A percentile compares a stretch with the other conserved stretches of the same genome.
phyloP scores from a whole-genome alignment of 30 jellyfish, hydroid and myxozoan species.

The Aurelia aurita complex sp. Pacific region DNA sequence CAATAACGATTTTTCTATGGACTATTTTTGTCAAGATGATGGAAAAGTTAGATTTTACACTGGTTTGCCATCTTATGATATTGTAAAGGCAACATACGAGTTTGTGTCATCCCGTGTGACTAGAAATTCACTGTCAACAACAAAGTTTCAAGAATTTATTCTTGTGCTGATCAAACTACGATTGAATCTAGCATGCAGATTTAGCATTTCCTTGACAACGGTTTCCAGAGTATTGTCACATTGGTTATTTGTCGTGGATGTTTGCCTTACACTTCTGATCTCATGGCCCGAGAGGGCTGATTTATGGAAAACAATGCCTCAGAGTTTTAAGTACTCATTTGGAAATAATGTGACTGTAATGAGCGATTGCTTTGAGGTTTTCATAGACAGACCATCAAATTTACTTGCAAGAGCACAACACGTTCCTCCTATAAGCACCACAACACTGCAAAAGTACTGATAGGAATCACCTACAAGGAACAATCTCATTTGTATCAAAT shows the following conservation, averaged over 20 bases:
- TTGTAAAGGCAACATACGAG: constrained; percentile 35
- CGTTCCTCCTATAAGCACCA: constrained; percentile 37
- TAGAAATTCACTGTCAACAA: constrained; percentile 17
- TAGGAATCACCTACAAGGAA: constrained; percentile 42
- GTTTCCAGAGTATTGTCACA: constrained; percentile 20
- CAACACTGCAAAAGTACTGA: constrained; percentile 27
- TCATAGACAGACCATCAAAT: constrained; percentile 46
- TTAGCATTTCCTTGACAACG: neutral
- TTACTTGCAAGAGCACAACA: constrained; percentile 62
- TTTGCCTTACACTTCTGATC: neutral
- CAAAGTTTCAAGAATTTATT: constrained; percentile 49
- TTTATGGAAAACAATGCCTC: constrained; percentile 56
- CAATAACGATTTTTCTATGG: neutral
- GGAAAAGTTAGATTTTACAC: constrained; percentile 35
- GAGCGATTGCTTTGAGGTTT: constrained; percentile 54
- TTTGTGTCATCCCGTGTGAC: constrained; percentile 32
- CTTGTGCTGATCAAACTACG: constrained; percentile 39
- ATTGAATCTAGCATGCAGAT: constrained; percentile 21
- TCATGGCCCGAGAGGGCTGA: constrained; percentile 12
- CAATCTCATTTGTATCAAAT: constrained; percentile 22
- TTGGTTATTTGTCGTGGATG: constrained; percentile 24
- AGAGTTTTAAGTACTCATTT: constrained; percentile 18
- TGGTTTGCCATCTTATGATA: constrained; percentile 46
- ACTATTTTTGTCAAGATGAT: constrained; percentile 24
- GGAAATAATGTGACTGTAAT: constrained; percentile 21